phyloP scores from a whole-genome alignment of 1,140 invertebrate genomes.

The Steinernema khuongi region DNA sequence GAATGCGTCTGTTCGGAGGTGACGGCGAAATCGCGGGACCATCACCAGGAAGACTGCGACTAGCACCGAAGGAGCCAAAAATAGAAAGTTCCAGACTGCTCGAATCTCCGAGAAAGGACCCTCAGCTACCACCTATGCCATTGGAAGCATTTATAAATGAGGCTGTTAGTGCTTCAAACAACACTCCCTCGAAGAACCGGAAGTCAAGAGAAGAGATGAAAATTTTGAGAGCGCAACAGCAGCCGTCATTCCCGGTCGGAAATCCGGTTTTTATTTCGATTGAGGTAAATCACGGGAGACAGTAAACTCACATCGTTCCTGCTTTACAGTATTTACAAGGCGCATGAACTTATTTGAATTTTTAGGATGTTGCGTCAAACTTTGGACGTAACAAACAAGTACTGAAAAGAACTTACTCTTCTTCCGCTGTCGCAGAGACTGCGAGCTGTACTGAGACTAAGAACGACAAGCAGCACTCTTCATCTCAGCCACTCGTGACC shows the following conservation, averaged over 20 bases:
- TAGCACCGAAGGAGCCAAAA: neutral
- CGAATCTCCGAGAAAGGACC: neutral
- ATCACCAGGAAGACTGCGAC: neutral
- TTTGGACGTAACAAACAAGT: neutral
- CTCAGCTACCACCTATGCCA: neutral
- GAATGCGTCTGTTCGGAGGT: neutral
- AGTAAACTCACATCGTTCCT: no score
- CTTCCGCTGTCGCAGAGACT: neutral
- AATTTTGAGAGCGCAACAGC: neutral
- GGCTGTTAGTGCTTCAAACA: neutral
- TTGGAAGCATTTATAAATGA: neutral
- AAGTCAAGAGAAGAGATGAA: constrained; percentile 12
- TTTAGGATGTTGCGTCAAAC: neutral
- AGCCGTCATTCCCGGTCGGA: neutral
- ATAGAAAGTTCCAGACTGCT: neutral
- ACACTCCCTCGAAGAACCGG: neutral
- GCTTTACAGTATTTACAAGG: neutral
- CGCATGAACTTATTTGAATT: no score
- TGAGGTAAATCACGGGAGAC: no score
- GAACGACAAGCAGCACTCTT: neutral
- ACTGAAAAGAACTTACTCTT: neutral
- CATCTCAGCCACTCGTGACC: neutral
- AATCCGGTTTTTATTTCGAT: neutral
- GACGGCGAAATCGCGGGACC: neutral
- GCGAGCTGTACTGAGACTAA: neutral